These are phyloP conservation scores for Cranoglanis bouderius DNA, from an alignment of 2,113 vertebrate species.

Conservation along the genomic window DNA sequence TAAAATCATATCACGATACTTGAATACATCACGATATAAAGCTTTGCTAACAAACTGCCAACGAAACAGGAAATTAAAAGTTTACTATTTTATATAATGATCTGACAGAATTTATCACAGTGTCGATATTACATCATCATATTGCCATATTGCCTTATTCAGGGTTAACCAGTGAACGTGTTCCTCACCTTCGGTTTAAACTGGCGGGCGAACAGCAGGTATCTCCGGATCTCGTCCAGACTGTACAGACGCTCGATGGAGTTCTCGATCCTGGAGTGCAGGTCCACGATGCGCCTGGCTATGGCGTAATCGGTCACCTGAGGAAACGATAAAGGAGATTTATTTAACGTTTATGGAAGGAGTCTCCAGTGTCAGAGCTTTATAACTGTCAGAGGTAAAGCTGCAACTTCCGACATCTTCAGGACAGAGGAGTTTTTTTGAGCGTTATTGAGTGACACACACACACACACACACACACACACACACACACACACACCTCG, in stretches of 20 bases:
- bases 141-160: too few species aligned
- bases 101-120: neutral
- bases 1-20: too few species aligned
- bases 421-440: too few species aligned
- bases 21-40: too few species aligned
- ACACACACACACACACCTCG: conserved; percentile 77
- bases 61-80: too few species aligned
- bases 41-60: too few species aligned
- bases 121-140: neutral
- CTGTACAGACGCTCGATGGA: conserved; percentile 91
- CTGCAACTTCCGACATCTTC: neutral
- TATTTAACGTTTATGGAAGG: neutral
- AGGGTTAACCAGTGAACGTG: neutral
- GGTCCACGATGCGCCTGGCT: conserved; percentile 93
- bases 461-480: too few species aligned
- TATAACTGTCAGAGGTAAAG: neutral
- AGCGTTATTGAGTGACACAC: too few species aligned
- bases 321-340: neutral
- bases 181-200: conserved; percentile 94
- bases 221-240: conserved; percentile 94
- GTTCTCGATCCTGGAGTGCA: conserved; percentile 90
- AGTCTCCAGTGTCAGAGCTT: neutral
- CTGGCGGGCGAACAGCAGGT: conserved; percentile 94
- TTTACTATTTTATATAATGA: too few species aligned
- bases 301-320: conserved; percentile 98